Evolutionary conservation across 2,113 vertebrate genomes (phyloP), one percentile per base, ranked within the genome.

Genomic region (Corythornis vintsioides): DNA sequence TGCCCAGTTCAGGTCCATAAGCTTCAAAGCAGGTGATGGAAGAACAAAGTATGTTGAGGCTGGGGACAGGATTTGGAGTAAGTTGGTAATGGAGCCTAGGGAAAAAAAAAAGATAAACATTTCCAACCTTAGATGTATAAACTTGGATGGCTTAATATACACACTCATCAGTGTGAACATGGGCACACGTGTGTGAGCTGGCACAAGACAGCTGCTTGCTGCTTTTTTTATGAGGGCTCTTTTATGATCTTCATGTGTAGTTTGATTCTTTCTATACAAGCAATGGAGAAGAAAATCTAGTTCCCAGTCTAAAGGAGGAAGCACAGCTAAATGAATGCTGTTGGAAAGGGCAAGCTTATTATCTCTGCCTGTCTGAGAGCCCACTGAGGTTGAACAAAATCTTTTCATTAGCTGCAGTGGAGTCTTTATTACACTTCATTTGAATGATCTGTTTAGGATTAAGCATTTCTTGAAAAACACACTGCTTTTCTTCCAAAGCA

Each of bases 361-460:
- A 50, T 75, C 53, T 80, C 56, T 3, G 33, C 40, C 53, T 72
- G 35, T 60, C 31, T 83, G 77, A 88, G 22, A 70, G 65, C n/a
- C 29, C 75, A 83, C 53, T 77, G 69, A 90, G 25, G 53, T 25
- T 66, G 31, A 93, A 86, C 19, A 65, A 81, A 72, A 90, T 82
- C 57, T 86, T 93, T 72, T 92, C 53, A 63, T 90, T 65, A 93
- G 71, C 76, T 78, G n/a, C 25, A 88, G 17, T 8, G 40, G 18
- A 76, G 43, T 81, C 53, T 78, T 70, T 83, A 93, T 83, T 72
- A 47, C 13, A 31, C 13, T 81, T 15, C 26, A 90, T 78, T 83
- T 88, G 50, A 89, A 93, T 24, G n/a, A 84, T 57, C 61, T 79
- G 40, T 57, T 94, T 92, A 81, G 69, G 48, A 92, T 86, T 81